Percentiles rank a stretch among this genome's conserved stretches.
phyloP scores from a whole-genome alignment of 2,113 vertebrate genomes.

The Triplophysa dalaica region DNA sequence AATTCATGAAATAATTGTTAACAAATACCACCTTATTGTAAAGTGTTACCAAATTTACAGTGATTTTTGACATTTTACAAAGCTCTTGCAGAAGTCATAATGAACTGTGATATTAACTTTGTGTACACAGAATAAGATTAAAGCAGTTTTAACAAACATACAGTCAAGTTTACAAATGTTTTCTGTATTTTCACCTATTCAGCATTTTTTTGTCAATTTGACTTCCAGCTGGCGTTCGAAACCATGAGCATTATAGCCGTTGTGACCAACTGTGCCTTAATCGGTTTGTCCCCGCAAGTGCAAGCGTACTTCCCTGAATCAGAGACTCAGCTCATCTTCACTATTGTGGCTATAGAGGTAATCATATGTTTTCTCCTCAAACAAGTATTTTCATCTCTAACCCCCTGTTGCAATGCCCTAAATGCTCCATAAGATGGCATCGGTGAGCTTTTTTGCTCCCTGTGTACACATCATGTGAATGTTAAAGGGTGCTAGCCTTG shows the following conservation, averaged over 20 bases:
- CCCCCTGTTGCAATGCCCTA: background rate
- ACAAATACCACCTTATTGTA: too few species aligned
- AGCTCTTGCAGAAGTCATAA: too few species aligned
- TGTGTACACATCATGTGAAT: background rate
- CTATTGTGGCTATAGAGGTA: slow-evolving; percentile 88
- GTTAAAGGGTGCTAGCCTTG: background rate
- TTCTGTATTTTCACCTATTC: background rate
- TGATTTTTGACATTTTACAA: too few species aligned
- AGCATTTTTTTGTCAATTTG: background rate
- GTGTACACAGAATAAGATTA: too few species aligned
- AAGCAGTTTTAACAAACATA: background rate
- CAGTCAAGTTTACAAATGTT: background rate
- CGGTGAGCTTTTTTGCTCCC: slow-evolving; percentile 41
- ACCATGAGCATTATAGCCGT: slow-evolving; percentile 94
- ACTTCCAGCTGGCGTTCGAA: slow-evolving; percentile 90
- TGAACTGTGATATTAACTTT: too few species aligned
- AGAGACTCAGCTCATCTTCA: slow-evolving; percentile 84
- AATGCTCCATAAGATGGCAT: slow-evolving; percentile 46
- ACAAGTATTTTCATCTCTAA: background rate
- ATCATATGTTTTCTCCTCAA: slow-evolving; percentile 17
- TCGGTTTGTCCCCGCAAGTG: slow-evolving; percentile 94
- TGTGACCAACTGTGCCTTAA: slow-evolving; percentile 92
- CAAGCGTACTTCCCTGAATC: slow-evolving; percentile 83
- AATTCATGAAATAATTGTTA: too few species aligned
- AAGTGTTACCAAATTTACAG: too few species aligned